Base-by-base conservation (phyloP, 2,113 vertebrate genomes). In the Phylloscopus whistleri region DNA sequence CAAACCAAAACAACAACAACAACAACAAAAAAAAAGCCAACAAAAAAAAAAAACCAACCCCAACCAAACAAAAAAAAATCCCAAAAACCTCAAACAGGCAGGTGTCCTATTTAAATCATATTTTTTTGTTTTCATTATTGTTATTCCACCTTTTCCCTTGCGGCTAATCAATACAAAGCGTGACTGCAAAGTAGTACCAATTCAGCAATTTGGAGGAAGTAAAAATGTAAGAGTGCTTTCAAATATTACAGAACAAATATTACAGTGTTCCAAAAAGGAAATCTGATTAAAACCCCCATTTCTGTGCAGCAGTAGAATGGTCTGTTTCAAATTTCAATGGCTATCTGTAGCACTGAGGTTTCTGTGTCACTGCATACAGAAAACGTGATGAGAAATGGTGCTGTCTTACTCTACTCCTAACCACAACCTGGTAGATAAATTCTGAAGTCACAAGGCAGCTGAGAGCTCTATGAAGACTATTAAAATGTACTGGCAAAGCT, bases 401-500 rank as follows among this genome's bases (percentile, higher is more conserved):
- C 84, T 74, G 68, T 53, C 84, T 84, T 73, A 59, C 60, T 72
- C 67, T n/a, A 13, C 53, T 82, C 48, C 79, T 84, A 92, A 88
- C 86, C 83, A 91, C 67, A 92, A 44, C 49, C 52, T 24, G 4
- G 64, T 16, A 93, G 94, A 90, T 90, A 92, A 93, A 87, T 85
- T 94, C 88, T 94, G 85, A 90, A 96, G 44, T 67, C 83, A 89
- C 63, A 78, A 94, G 83, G 78, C 93, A 95, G 77, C 72, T 84
- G 90, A 92, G 64, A 90, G 62, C 63, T 84, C 80, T 91, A 77
- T 3, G 7, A 85, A 95, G 72, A 80, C 79, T 89, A 66, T 84
- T 93, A 93, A 93, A 96, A 91, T 58, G 16, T 52, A 94, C 89
- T 90, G 89, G 91, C 79, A 95, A 92, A 87, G 83, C 59, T 93